Evolutionary conservation across 2,888 invertebrate species (phyloP), one percentile per base, ranked within the genome.

Genomic region (Cacoxenus indagator): DNA sequence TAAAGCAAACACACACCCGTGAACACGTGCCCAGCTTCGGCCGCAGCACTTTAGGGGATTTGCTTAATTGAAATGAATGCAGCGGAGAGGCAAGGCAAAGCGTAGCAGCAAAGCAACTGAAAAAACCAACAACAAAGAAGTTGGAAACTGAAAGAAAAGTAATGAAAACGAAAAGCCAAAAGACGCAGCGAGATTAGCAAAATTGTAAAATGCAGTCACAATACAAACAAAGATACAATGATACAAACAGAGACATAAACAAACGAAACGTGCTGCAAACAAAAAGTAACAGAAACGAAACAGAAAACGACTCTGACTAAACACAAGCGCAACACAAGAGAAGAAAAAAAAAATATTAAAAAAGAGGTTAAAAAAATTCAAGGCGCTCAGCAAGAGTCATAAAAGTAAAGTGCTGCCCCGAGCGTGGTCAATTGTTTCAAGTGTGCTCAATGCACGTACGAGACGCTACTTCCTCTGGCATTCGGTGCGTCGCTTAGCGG

Each of bases 1-100:
- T 48, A 14, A 46, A 27, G 51, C 65, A 11, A 4, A 37, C 24
- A 9, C 31, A 8, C 22, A 37, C 54, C 31, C 19, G 22, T 2
- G 14, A 1, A 45, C 55, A 55, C 48, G 48, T 48, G 48, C 9
- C 48, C 24, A 46, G 64, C 26, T 46, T 64, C 46, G 46, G 43
- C 48, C 14, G 73, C 74, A 83, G 72, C 83, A 83, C 82, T 83
- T 83, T 83, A 76, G 83, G 81, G 84, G 83, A 84, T 83, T 84
- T 83, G 82, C 78, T 83, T 83, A 83, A 83, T 83, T 83, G 82
- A 83, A 83, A 80, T 75, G 81, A 83, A 82, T 78, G 74, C 78
- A 72, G 70, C 69, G 73, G 71, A 69, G 65, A 73, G 69, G 67
- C 29, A 26, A 54, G n/a, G 37, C 37, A 37, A 37, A 4, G 37